phyloP scores from a whole-genome alignment of 2,888 invertebrate genomes.

The Mycalesis mineus region DNA sequence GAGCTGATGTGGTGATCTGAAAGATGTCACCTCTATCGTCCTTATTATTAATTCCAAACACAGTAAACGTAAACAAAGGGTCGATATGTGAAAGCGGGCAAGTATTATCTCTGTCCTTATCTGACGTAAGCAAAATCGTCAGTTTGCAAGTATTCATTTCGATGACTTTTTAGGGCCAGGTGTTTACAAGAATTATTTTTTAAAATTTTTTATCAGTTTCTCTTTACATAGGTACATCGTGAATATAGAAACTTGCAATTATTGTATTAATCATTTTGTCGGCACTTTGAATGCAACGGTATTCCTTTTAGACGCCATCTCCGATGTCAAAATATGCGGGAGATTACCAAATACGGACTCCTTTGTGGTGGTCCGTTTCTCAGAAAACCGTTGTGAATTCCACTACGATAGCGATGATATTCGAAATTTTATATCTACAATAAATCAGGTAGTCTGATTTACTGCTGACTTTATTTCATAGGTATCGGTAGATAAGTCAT shows the following conservation, averaged over 20 bases:
- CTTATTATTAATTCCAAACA: too few relatives aligned
- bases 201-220: too few relatives aligned
- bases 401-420: constrained; percentile 6
- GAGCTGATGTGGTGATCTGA: too few relatives aligned
- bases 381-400: constrained; percentile 18
- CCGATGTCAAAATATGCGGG: constrained; percentile 45
- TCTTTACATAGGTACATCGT: too few relatives aligned
- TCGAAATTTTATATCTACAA: constrained; percentile 4
- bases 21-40: too few relatives aligned
- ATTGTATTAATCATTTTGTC: constrained; percentile 1
- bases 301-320: constrained; percentile 42
- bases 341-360: constrained; percentile 40
- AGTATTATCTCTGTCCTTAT: too few relatives aligned
- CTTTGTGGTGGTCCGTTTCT: constrained; percentile 27
- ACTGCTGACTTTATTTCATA: neutral
- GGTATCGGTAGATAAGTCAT: constrained; percentile 6
- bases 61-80: too few relatives aligned
- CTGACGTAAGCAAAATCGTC: too few relatives aligned
- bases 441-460: constrained; percentile 11
- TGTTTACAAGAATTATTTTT: too few relatives aligned
- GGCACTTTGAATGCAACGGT: constrained; percentile 33
- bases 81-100: too few relatives aligned
- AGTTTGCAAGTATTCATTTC: too few relatives aligned
- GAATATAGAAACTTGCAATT: neutral
- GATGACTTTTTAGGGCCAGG: too few relatives aligned